These are phyloP conservation scores for Hylyphantes graminicola DNA, from an alignment of 1,140 invertebrate genomes.

Conservation along the genomic window DNA sequence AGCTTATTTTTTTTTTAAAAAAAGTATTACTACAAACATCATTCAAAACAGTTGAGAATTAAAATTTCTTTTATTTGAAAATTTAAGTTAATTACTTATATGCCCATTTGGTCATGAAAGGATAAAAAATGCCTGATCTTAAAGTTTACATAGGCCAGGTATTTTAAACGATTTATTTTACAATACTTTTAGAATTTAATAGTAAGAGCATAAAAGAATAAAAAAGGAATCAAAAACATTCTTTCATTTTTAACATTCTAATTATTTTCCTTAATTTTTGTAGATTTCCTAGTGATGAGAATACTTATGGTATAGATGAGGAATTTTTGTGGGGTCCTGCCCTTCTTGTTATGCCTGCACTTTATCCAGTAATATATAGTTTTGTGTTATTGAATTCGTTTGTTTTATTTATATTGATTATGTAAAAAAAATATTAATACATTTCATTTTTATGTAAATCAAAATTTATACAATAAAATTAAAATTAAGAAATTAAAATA, in stretches of 20 bases:
- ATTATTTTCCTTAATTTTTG: conserved; percentile 2
- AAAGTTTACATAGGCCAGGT: no score
- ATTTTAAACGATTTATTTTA: no score
- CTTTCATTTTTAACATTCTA: neutral
- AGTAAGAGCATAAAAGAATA: no score
- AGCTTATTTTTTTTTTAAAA: conserved; percentile 4
- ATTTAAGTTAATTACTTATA: no score
- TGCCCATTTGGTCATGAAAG: no score
- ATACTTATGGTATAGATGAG: conserved; percentile 78
- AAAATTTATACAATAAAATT: no score
- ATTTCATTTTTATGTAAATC: no score
- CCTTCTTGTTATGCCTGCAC: conserved; percentile 68
- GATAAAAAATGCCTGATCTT: no score
- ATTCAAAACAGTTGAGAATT: neutral
- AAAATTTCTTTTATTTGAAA: no score
- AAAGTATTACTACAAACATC: neutral
- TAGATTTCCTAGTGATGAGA: conserved; percentile 72
- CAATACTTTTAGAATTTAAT: neutral
- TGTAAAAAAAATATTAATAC: no score
- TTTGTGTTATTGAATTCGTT: neutral
- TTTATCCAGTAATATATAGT: conserved; percentile 63
- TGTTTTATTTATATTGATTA: neutral
- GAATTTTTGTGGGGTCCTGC: conserved; percentile 72
- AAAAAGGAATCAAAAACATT: neutral
- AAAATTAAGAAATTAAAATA: no score